phyloP scores from a whole-genome alignment of 1,140 invertebrate genomes.

The Pentalonia nigronervosa region DNA sequence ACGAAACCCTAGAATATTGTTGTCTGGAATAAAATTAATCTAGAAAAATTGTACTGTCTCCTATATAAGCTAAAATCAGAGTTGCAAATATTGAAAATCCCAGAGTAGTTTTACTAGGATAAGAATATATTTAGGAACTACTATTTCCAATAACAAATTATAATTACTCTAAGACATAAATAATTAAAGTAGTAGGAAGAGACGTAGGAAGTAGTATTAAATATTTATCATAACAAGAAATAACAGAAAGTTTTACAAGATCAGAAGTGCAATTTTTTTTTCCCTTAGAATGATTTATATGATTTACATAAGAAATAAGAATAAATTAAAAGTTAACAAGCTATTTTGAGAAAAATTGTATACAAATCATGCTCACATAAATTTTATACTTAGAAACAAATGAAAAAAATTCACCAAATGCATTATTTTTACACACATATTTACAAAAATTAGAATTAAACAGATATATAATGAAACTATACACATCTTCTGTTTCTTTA shows the following conservation, averaged over 20 bases:
- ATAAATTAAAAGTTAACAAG: not conserved
- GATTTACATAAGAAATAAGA: not conserved
- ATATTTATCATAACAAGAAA: constrained; percentile 7
- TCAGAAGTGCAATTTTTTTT: not conserved
- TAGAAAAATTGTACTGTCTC: not conserved
- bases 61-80: not conserved
- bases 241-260: not conserved
- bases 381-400: not conserved
- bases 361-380: not conserved
- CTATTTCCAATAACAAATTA: not conserved
- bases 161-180: no score
- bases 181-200: no score
- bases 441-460: not conserved
- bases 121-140: not conserved
- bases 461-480: not conserved
- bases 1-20: not conserved
- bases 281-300: not conserved
- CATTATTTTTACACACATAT: not conserved
- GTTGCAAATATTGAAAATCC: not conserved
- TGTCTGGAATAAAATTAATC: not conserved
- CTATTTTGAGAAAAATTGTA: not conserved
- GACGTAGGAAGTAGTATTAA: no score
- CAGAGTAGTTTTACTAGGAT: not conserved
- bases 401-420: not conserved
- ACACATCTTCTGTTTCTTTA: not conserved